Percentiles rank a stretch among this genome's conserved stretches.
phyloP scores from a whole-genome alignment of 2,888 invertebrate genomes.

The Azorinus chamasolen region DNA sequence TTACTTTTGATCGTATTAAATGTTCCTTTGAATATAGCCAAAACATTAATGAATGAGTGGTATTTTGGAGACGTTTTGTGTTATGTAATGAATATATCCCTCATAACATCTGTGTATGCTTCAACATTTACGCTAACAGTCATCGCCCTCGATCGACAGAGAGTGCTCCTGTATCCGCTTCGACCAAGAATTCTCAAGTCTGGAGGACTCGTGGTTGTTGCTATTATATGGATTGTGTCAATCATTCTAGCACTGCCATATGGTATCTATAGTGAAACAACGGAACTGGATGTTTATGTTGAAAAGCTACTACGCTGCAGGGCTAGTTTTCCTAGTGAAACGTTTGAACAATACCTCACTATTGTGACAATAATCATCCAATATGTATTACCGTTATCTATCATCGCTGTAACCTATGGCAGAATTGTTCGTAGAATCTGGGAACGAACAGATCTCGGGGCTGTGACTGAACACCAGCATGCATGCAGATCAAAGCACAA shows the following conservation, averaged over 20 bases:
- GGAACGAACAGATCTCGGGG: slow-evolving; percentile 84
- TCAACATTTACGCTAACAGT: slow-evolving; percentile 87
- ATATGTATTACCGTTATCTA: slow-evolving; percentile 86
- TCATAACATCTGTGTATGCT: slow-evolving; percentile 86
- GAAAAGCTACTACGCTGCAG: slow-evolving; percentile 80
- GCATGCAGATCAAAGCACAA: slow-evolving; percentile 84
- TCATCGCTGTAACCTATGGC: slow-evolving; percentile 86
- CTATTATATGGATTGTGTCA: slow-evolving; percentile 85
- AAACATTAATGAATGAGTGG: slow-evolving; percentile 86
- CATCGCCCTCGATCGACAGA: slow-evolving; percentile 86
- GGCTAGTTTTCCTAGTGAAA: slow-evolving; percentile 81
- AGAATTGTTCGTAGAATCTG: slow-evolving; percentile 84
- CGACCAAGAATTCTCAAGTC: slow-evolving; percentile 85
- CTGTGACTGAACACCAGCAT: slow-evolving; percentile 86
- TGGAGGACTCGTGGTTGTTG: slow-evolving; percentile 83
- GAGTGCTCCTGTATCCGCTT: slow-evolving; percentile 86
- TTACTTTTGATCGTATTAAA: slow-evolving; percentile 84
- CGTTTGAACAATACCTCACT: slow-evolving; percentile 84
- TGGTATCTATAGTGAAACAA: slow-evolving; percentile 84
- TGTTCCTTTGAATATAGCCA: slow-evolving; percentile 87
- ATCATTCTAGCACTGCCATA: slow-evolving; percentile 85
- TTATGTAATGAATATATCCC: slow-evolving; percentile 86
- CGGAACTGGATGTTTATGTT: slow-evolving; percentile 62
- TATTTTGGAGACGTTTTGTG: slow-evolving; percentile 87
- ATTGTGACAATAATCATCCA: slow-evolving; percentile 85